These are phyloP conservation scores for Erannis defoliaria DNA, from an alignment of 2,888 invertebrate species.

Conservation along the genomic window DNA sequence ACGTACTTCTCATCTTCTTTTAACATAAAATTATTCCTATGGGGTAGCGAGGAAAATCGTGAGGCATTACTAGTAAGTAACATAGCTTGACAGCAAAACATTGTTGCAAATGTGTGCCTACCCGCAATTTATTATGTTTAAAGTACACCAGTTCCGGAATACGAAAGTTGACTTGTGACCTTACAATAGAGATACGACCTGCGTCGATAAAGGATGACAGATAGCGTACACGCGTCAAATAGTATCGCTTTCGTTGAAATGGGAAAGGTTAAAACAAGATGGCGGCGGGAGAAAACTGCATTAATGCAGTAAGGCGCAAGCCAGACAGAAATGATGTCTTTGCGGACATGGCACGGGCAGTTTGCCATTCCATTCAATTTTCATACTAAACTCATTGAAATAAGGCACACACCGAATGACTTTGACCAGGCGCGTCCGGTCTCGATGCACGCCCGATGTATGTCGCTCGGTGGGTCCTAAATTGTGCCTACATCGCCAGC, in stretches of 20 bases:
- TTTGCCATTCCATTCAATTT: too few species aligned
- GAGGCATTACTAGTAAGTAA: background rate
- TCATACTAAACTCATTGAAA: too few species aligned
- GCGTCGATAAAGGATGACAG: constrained; percentile 23
- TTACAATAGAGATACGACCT: constrained; percentile 29
- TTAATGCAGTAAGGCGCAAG: constrained; percentile 14
- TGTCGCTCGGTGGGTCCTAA: too few species aligned
- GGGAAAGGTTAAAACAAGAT: constrained; percentile 25
- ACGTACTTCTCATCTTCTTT: too few species aligned
- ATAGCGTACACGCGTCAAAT: constrained; percentile 37
- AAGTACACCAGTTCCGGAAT: constrained; percentile 27
- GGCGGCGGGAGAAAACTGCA: constrained; percentile 10
- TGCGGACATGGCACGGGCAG: too few species aligned
- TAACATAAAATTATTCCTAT: too few species aligned
- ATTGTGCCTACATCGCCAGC: too few species aligned
- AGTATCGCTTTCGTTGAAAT: constrained; percentile 35
- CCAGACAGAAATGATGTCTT: too few species aligned
- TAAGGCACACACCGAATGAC: too few species aligned
- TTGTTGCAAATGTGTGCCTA: constrained; percentile 4
- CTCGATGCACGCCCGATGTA: too few species aligned
- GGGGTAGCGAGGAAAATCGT: too few species aligned
- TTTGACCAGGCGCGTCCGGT: too few species aligned
- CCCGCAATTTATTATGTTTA: constrained; percentile 22
- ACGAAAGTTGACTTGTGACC: constrained; percentile 16
- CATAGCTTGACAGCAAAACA: background rate